Base-by-base conservation (phyloP, 2,888 invertebrate genomes). In the Selenia dentaria region DNA sequence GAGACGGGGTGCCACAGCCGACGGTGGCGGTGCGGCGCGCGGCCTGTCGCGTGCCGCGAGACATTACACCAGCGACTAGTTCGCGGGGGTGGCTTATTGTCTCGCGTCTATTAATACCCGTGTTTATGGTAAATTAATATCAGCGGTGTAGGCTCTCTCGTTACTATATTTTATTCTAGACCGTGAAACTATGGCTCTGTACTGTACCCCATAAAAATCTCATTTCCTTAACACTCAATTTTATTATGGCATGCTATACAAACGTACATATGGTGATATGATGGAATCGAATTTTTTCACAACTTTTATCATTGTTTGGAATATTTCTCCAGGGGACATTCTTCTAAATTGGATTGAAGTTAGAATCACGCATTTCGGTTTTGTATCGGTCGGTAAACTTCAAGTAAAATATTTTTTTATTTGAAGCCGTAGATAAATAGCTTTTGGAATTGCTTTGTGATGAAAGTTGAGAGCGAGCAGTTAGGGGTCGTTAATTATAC, bases 291-390 rank as follows among this genome's bases (percentile, higher is more conserved):
- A 70, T 76, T 67, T 71, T 74, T 76, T 77, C 69, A 60, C 62
- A 84, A 87, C 73, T 87, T 87, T 82, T 82, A 70, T 79, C 75
- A 83, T 83, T 83, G 78, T 31, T 80, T 76, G 76, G 70, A 73
- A 81, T 79, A 74, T 80, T 75, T 73, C 88, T 79, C 84, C 50
- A 57, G 89, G 82, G 90, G 70, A 74, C 83, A 73, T 84, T 88
- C 79, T 74, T 76, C 70, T 71, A 81, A 83, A 90, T 89, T 89
- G 90, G 89, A 87, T 89, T 80, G 67, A 79, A 83, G 79, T 86
- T 82, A 63, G 78, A 83, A 80, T 83, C 79, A 79, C 78, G 70
- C 76, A 74, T 69, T 73, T 66, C 55, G 68, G 62, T 67, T 65
- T 63, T 59, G 55, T 59, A 59, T 57, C 47, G 42, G 46, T 40